phyloP scores from a whole-genome alignment of 2,888 invertebrate genomes.

The Linnaemya tessellans region DNA sequence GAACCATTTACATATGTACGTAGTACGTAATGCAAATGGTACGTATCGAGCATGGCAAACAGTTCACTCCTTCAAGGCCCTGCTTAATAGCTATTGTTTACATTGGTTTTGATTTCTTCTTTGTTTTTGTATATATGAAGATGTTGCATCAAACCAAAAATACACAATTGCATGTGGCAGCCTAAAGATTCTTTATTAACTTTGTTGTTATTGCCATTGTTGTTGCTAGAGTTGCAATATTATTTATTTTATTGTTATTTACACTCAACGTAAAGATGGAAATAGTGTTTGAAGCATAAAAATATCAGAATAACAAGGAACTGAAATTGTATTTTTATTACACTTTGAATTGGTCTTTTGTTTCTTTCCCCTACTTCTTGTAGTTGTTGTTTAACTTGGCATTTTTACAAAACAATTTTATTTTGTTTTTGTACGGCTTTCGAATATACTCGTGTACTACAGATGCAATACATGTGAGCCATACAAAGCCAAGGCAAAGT shows the following conservation, averaged over 20 bases:
- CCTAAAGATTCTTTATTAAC: conserved; percentile 54
- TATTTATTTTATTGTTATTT: conserved; percentile 69
- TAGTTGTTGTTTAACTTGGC: conserved; percentile 26
- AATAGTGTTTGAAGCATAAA: conserved; percentile 48
- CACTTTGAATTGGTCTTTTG: conserved; percentile 66
- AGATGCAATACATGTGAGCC: neutral
- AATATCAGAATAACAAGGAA: conserved; percentile 16
- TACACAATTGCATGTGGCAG: conserved; percentile 69
- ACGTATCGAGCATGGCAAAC: too few species aligned
- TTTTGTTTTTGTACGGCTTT: conserved; percentile 22
- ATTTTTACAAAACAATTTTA: conserved; percentile 22
- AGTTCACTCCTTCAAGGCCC: conserved; percentile 12
- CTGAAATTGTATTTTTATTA: conserved; percentile 56
- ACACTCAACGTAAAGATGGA: conserved; percentile 56
- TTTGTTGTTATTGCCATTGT: conserved; percentile 31
- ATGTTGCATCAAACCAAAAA: conserved; percentile 55
- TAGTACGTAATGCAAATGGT: too few species aligned
- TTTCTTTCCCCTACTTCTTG: neutral
- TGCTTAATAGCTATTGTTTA: conserved; percentile 40
- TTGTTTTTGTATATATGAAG: conserved; percentile 36
- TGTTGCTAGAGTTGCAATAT: conserved; percentile 47
- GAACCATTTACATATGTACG: too few species aligned
- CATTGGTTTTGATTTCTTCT: neutral
- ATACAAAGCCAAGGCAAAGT: conserved; percentile 54
- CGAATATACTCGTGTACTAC: conserved; percentile 19